These are phyloP conservation scores for Hylyphantes graminicola DNA, from an alignment of 1,140 invertebrate species.

Conservation along the genomic window DNA sequence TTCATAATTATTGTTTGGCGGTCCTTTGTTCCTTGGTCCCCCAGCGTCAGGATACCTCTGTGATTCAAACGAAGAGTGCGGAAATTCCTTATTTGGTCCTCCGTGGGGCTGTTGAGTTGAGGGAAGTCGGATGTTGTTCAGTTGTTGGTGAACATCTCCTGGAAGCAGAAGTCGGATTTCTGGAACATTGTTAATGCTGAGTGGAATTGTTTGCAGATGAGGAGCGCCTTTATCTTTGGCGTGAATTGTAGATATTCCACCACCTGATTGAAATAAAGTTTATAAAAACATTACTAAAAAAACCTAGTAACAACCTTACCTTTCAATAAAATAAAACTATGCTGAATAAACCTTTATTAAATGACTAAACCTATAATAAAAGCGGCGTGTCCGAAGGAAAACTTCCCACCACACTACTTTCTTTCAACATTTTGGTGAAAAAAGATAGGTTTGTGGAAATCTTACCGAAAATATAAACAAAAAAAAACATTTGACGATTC, in stretches of 20 bases:
- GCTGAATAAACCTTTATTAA: no score
- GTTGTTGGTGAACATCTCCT: slow-evolving; percentile 42
- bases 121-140: slow-evolving; percentile 20
- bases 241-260: slow-evolving; percentile 7
- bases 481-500: no score
- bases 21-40: not conserved
- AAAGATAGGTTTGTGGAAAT: no score
- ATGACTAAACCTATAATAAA: no score
- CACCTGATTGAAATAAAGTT: not conserved
- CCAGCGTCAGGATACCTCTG: slow-evolving; percentile 17
- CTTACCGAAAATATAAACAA: no score
- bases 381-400: no score
- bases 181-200: slow-evolving; percentile 47
- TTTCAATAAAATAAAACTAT: no score
- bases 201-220: slow-evolving; percentile 20
- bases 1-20: not conserved
- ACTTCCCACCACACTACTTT: no score
- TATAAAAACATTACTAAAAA: no score
- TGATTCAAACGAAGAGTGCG: slow-evolving; percentile 26
- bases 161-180: slow-evolving; percentile 51
- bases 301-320: no score
- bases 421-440: no score
- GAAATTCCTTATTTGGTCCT: slow-evolving; percentile 5
- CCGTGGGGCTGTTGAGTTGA: not conserved
- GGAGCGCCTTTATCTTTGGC: slow-evolving; percentile 32